A percentile compares a stretch with the other conserved stretches of the same genome.
Conservation (phyloP, 2,888 invertebrate genomes). For the Loripinus fragilis region DNA sequence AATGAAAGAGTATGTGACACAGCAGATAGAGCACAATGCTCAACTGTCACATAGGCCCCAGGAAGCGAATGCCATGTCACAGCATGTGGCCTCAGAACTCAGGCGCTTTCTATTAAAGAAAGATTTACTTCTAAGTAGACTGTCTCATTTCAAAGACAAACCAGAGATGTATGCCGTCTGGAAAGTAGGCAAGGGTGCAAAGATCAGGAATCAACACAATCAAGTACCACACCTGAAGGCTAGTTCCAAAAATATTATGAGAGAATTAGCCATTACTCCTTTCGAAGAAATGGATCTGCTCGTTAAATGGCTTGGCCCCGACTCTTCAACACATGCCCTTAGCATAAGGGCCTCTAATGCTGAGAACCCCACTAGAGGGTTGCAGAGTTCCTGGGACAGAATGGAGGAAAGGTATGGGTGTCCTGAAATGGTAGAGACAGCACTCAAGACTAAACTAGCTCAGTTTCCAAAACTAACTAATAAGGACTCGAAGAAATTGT, state of each 20-base stretch:
- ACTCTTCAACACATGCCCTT: constrained; percentile 21
- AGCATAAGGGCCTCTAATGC: constrained; percentile 30
- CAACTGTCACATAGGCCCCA: not conserved
- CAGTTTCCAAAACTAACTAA: constrained; percentile 6
- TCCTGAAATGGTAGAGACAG: constrained; percentile 33
- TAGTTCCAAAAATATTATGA: constrained; percentile 31
- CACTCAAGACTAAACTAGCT: constrained; percentile 20
- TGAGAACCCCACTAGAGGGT: constrained; percentile 8
- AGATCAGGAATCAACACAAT: no score
- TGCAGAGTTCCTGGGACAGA: constrained; percentile 19
- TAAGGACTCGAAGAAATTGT: constrained; percentile 10
- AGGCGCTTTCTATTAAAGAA: constrained; percentile 33
- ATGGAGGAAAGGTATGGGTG: constrained; percentile 37
- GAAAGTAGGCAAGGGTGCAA: no score
- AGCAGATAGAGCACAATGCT: not conserved
- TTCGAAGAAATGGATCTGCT: constrained; percentile 31
- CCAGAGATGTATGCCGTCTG: constrained; percentile 32
- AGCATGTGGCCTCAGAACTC: not conserved
- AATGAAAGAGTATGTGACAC: not conserved
- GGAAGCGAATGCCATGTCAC: no score
- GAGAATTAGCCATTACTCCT: constrained; percentile 20
- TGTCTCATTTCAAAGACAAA: constrained; percentile 35
- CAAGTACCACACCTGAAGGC: no score
- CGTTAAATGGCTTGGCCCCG: constrained; percentile 35
- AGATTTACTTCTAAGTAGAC: constrained; percentile 30